Conservation (phyloP, 2,888 invertebrate species). For the Flexamia atlantica region DNA sequence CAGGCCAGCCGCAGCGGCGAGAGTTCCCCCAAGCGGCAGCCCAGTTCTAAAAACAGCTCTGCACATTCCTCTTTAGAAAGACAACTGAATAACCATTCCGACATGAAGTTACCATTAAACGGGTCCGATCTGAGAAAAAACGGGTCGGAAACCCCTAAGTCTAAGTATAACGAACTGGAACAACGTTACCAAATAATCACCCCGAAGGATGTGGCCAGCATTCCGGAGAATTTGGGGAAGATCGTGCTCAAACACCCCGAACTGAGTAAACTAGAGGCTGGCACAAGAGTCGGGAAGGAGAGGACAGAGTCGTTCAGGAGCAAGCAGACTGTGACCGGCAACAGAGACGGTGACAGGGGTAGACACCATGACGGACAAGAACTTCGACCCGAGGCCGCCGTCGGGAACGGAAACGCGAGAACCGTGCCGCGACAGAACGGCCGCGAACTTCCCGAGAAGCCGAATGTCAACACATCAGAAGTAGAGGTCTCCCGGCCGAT, state of each 20-base stretch:
- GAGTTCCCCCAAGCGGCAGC: not conserved
- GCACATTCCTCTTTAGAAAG: slow-evolving; percentile 43
- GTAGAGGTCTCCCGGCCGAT: not conserved
- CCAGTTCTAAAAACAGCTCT: not conserved
- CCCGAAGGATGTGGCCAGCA: slow-evolving; percentile 47
- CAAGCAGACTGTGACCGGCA: slow-evolving; percentile 17
- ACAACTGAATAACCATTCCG: slow-evolving; percentile 29
- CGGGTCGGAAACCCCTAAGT: slow-evolving; percentile 10
- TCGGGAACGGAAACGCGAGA: slow-evolving; percentile 14
- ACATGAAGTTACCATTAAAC: slow-evolving; percentile 49
- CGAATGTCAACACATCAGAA: not conserved
- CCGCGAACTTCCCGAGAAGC: slow-evolving; percentile 29
- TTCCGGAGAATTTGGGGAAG: slow-evolving; percentile 35
- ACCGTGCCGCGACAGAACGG: not conserved
- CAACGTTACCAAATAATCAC: slow-evolving; percentile 62
- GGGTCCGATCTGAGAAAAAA: slow-evolving; percentile 34
- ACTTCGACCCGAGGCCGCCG: slow-evolving; percentile 6
- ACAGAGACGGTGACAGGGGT: slow-evolving; percentile 53
- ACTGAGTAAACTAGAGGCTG: slow-evolving; percentile 1
- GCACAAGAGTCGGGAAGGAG: not conserved
- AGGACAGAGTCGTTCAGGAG: slow-evolving; percentile 34
- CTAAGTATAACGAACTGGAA: slow-evolving; percentile 60
- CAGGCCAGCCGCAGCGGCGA: not conserved
- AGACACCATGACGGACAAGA: slow-evolving; percentile 53
- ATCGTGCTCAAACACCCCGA: slow-evolving; percentile 43